These are phyloP conservation scores for Plecotus auritus DNA, from an alignment of 2,113 vertebrate genomes.

Conservation along the genomic window DNA sequence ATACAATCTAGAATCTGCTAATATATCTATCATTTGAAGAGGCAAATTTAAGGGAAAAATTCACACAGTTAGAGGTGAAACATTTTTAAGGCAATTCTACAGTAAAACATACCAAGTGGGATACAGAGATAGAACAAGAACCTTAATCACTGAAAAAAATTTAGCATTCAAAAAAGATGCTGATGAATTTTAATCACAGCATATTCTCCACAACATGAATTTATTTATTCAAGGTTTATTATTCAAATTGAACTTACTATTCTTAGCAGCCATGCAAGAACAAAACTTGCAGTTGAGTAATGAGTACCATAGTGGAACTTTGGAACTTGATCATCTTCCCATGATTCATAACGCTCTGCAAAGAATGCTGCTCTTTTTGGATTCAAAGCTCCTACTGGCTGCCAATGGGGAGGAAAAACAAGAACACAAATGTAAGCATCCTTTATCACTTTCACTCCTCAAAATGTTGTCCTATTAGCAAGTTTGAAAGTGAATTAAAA, in stretches of 20 bases:
- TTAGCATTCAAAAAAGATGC: background rate
- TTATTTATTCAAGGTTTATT: background rate
- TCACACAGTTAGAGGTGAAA: background rate
- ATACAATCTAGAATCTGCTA: background rate
- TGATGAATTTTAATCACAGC: constrained; percentile 6
- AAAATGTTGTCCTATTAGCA: background rate
- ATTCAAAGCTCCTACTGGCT: constrained; percentile 97
- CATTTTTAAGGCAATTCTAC: constrained; percentile 6
- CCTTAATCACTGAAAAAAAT: background rate
- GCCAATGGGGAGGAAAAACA: constrained; percentile 26
- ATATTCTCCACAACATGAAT: background rate
- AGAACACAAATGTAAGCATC: background rate
- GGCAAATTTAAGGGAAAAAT: constrained; percentile 16
- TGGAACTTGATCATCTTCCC: constrained; percentile 98
- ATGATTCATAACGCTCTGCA: constrained; percentile 92
- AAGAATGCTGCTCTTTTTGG: constrained; percentile 98
- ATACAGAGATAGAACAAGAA: background rate
- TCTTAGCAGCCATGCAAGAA: constrained; percentile 94
- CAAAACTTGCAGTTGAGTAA: constrained; percentile 97
- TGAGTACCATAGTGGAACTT: constrained; percentile 99
- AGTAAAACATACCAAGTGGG: background rate
- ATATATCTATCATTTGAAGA: background rate
- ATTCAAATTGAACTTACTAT: constrained; percentile 87
- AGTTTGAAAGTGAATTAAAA: background rate
- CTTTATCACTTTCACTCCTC: background rate